phyloP scores from a whole-genome alignment of 1,140 invertebrate genomes.

The Neodiprion fabricii region DNA sequence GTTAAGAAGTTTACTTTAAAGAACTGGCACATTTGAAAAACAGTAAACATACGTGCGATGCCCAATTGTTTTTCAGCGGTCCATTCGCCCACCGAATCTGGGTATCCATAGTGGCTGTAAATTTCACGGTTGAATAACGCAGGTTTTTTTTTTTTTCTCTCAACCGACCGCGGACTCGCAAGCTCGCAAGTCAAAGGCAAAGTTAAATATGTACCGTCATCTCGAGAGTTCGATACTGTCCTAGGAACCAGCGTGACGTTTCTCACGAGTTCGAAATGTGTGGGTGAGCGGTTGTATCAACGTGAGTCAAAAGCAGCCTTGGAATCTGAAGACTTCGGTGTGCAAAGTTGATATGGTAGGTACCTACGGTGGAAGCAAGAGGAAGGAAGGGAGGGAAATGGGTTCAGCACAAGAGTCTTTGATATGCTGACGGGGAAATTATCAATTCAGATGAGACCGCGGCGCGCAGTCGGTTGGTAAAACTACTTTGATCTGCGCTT shows the following conservation, averaged over 20 bases:
- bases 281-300: not conserved
- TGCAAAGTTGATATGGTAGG: constrained; percentile 17
- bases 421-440: constrained; percentile 58
- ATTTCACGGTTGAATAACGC: no score
- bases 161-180: no score
- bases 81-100: no score
- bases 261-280: constrained; percentile 26
- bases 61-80: no score
- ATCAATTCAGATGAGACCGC: constrained; percentile 60
- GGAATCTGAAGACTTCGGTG: not conserved
- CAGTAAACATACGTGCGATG: no score
- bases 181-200: no score
- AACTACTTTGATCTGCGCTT: constrained; percentile 54
- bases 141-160: no score
- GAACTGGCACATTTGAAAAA: no score
- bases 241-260: constrained; percentile 31
- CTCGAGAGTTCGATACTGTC: no score
- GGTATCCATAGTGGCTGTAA: no score
- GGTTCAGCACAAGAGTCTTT: constrained; percentile 44
- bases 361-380: constrained; percentile 23
- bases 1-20: no score
- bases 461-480: constrained; percentile 50
- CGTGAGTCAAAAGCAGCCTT: not conserved
- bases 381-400: constrained; percentile 19
- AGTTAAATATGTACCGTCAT: no score